Percentiles rank a stretch among this genome's conserved stretches.
These are phyloP conservation scores for Drosophila tristis DNA, from an alignment of 1,140 invertebrate genomes.

Conservation along the genomic window DNA sequence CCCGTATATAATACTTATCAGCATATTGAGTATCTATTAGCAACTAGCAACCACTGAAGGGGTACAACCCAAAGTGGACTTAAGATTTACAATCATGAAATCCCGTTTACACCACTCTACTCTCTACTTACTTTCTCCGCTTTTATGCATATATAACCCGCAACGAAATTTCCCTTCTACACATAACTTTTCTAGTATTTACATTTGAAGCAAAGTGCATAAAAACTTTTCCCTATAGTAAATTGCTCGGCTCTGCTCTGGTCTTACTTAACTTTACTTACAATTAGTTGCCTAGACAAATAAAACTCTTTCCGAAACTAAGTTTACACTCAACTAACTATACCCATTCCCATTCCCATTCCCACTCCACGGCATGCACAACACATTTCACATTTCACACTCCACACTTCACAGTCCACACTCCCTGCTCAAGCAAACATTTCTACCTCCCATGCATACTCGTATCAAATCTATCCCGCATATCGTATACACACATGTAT, in stretches of 20 bases:
- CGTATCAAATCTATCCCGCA: slow-evolving; percentile 9
- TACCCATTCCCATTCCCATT: slow-evolving; percentile 12
- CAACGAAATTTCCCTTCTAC: slow-evolving; percentile 44
- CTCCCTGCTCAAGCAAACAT: slow-evolving; percentile 6
- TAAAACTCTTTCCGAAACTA: slow-evolving; percentile 66
- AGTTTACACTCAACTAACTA: slow-evolving; percentile 49
- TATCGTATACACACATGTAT: slow-evolving; percentile 23
- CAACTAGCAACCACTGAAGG: no score
- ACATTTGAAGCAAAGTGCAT: slow-evolving; percentile 63
- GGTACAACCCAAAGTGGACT: no score
- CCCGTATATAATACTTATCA: no score
- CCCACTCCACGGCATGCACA: slow-evolving; percentile 51
- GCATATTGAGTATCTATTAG: no score
- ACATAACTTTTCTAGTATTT: slow-evolving; percentile 58
- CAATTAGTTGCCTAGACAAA: slow-evolving; percentile 78
- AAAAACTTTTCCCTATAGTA: slow-evolving; percentile 56
- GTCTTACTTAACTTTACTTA: slow-evolving; percentile 63
- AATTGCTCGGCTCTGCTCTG: slow-evolving; percentile 60
- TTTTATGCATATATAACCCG: slow-evolving; percentile 32
- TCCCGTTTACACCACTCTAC: slow-evolving; percentile 13
- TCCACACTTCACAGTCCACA: background rate
- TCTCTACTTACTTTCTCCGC: slow-evolving; percentile 18
- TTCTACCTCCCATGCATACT: slow-evolving; percentile 9
- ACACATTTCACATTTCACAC: slow-evolving; percentile 2
- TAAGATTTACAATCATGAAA: slow-evolving; percentile 20